Conservation (phyloP, 1,140 invertebrate species). For the Drosophila teissieri region DNA sequence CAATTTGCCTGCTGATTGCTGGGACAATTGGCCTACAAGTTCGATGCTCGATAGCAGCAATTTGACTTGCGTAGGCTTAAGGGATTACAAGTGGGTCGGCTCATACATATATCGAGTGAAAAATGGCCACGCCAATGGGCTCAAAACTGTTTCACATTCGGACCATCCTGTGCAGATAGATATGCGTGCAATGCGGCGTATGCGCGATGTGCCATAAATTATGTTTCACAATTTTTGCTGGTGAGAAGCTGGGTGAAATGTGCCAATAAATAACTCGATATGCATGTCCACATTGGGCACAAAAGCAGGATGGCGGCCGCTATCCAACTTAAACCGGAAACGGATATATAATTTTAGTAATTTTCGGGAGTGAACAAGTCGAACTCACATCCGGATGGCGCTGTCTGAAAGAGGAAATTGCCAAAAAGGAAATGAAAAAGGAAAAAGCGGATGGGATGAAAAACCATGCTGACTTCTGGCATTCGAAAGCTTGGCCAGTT, state of each 20-base stretch:
- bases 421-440: slow-evolving; percentile 2
- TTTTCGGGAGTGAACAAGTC: slow-evolving; percentile 72
- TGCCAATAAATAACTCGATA: slow-evolving; percentile 61
- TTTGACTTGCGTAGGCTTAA: slow-evolving; percentile 56
- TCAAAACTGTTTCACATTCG: slow-evolving; percentile 18
- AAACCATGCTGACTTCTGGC: slow-evolving; percentile 15
- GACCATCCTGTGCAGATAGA: slow-evolving; percentile 16
- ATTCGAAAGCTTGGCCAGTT: slow-evolving; percentile 50
- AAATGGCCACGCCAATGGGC: slow-evolving; percentile 29
- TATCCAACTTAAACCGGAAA: slow-evolving; percentile 65
- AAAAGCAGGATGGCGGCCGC: slow-evolving; percentile 14
- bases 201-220: slow-evolving; percentile 67
- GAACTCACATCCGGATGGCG: slow-evolving; percentile 30
- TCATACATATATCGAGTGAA: slow-evolving; percentile 26
- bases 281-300: slow-evolving; percentile 37
- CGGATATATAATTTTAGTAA: slow-evolving; percentile 80
- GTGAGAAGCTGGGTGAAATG: slow-evolving; percentile 19
- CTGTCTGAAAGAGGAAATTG: slow-evolving; percentile 60
- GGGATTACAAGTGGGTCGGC: slow-evolving; percentile 16
- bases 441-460: slow-evolving; percentile 7
- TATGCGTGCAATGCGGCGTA: slow-evolving; percentile 54
- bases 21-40: slow-evolving; percentile 39
- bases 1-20: slow-evolving; percentile 48
- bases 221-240: slow-evolving; percentile 43
- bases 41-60: slow-evolving; percentile 31